Conservation (phyloP, 2,888 invertebrate species). For the Plebejus argus region DNA sequence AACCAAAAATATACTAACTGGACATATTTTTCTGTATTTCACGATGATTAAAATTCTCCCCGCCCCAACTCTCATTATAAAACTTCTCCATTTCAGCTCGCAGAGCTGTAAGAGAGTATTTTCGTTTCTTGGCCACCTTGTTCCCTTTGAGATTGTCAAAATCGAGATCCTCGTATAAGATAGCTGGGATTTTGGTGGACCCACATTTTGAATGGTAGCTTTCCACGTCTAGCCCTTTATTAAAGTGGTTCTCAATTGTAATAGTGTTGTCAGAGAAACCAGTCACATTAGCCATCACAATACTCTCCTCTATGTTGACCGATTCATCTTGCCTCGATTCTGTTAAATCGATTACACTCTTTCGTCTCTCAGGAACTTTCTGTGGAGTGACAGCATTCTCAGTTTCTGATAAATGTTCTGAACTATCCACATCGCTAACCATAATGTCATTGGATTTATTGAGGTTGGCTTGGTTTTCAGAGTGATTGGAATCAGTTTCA, state of each 20-base stretch:
- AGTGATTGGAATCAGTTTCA: conserved; percentile 77
- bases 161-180: conserved; percentile 68
- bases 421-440: conserved; percentile 47
- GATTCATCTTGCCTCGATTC: conserved; percentile 41
- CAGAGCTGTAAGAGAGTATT: conserved; percentile 66
- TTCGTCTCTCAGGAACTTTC: conserved; percentile 40
- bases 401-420: conserved; percentile 47
- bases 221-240: conserved; percentile 34
- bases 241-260: conserved; percentile 9
- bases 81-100: conserved; percentile 82
- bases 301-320: conserved; percentile 57
- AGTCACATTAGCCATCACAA: conserved; percentile 69
- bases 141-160: conserved; percentile 73
- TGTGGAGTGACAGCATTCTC: conserved; percentile 39
- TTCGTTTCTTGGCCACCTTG: conserved; percentile 57
- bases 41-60: conserved; percentile 81
- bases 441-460: conserved; percentile 36
- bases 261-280: conserved; percentile 57
- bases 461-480: conserved; percentile 52
- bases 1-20: conserved; percentile 68
- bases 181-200: conserved; percentile 71
- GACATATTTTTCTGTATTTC: conserved; percentile 83
- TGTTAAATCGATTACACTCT: conserved; percentile 59
- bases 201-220: conserved; percentile 55
- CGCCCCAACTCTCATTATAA: conserved; percentile 84